Conservation (phyloP, 1,140 invertebrate genomes). For the Sitobion miscanthi region DNA sequence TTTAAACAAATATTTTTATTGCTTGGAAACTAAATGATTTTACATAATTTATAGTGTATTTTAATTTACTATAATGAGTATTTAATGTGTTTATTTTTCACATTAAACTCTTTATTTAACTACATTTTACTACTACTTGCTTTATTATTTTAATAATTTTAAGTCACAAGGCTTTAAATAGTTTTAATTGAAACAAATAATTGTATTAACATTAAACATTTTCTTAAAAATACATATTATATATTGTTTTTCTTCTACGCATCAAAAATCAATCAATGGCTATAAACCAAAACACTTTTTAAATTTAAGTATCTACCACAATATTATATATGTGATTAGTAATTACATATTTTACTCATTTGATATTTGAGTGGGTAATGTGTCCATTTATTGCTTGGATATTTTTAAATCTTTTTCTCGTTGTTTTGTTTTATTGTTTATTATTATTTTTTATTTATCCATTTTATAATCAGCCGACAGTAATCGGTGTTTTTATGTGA, state of each 20-base stretch:
- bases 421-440: not conserved
- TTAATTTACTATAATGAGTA: slow-evolving; percentile 14
- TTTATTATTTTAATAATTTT: not conserved
- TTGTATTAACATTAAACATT: not conserved
- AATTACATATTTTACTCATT: not conserved
- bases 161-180: not conserved
- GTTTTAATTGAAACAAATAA: not conserved
- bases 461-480: not conserved
- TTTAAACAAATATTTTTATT: not conserved
- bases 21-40: slow-evolving; percentile 1
- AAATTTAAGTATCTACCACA: not conserved
- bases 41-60: not conserved
- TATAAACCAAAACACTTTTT: not conserved
- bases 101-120: not conserved
- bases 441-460: not conserved
- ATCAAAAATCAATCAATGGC: not conserved
- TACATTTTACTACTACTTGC: not conserved
- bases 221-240: not conserved
- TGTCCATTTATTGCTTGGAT: not conserved
- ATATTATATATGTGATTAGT: not conserved
- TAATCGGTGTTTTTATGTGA: slow-evolving; percentile 5
- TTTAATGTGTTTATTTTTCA: slow-evolving; percentile 19
- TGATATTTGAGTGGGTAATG: not conserved
- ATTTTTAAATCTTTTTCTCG: not conserved
- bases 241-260: not conserved